Evolutionary conservation across 1,140 invertebrate species (phyloP).

Genomic region (Calliopsis andreniformis): DNA sequence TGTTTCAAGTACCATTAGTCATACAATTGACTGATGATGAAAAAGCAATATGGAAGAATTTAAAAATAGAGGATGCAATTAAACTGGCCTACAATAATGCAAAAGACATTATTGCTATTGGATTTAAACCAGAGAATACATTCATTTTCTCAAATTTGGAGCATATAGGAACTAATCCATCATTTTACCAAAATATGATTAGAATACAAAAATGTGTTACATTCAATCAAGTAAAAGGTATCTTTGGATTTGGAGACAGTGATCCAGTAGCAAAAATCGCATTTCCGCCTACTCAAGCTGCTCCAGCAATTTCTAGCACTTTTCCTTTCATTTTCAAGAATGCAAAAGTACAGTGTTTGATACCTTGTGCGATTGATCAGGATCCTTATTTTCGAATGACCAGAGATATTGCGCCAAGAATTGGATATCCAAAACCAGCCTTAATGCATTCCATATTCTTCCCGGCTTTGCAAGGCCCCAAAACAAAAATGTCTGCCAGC

Average conservation of each 20-base stretch:
- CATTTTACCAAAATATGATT: conserved; percentile 96
- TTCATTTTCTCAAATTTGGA: conserved; percentile 98
- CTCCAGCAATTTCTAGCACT: conserved; percentile 95
- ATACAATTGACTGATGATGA: conserved; percentile 99
- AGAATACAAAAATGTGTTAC: conserved; percentile 96
- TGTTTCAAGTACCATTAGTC: conserved; percentile 97
- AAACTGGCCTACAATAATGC: conserved; percentile 94
- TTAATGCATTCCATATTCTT: conserved; percentile 97
- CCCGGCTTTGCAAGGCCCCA: conserved; percentile 96
- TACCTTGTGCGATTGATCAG: conserved; percentile 99
- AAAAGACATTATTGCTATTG: conserved; percentile 99
- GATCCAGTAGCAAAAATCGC: conserved; percentile 98
- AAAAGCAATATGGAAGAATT: conserved; percentile 98
- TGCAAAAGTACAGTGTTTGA: conserved; percentile 93
- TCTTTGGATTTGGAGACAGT: conserved; percentile 98
- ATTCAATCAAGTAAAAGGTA: conserved; percentile 97
- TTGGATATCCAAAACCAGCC: conserved; percentile 96
- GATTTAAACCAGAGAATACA: conserved; percentile 97
- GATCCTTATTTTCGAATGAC: conserved; percentile 99
- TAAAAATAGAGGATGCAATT: conserved; percentile 94
- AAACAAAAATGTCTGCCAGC: conserved; percentile 99
- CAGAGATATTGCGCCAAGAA: conserved; percentile 95
- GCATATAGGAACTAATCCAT: conserved; percentile 94
- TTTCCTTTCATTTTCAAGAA: conserved; percentile 97
- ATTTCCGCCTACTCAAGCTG: conserved; percentile 98